Percentiles rank a stretch among this genome's conserved stretches.
These are phyloP conservation scores for Cetoscarus ocellatus DNA, from an alignment of 2,797 vertebrate species.

Conservation along the genomic window DNA sequence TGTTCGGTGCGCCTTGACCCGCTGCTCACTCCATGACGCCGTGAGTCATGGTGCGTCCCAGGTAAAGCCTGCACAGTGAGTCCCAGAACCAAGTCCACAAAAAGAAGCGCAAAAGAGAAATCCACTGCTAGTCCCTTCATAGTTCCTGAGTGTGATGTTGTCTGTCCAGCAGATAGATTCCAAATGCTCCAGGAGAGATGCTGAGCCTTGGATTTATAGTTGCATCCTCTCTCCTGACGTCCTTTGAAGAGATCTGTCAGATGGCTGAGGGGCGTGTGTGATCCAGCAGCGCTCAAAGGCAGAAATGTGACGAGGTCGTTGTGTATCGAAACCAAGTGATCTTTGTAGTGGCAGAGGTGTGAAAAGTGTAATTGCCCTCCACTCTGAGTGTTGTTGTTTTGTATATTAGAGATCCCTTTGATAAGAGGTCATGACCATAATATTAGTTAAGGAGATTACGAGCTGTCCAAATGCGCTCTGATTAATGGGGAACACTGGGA, in stretches of 20 bases:
- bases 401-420: constrained; percentile 69
- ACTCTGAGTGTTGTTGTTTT: constrained; percentile 47
- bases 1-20: constrained; percentile 31
- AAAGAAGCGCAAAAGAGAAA: constrained; percentile 43
- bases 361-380: constrained; percentile 47
- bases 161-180: constrained; percentile 20
- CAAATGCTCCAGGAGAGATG: constrained; percentile 41
- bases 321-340: constrained; percentile 76
- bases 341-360: constrained; percentile 76
- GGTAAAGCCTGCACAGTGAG: constrained; percentile 11
- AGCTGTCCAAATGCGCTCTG: constrained; percentile 58
- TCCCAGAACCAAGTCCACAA: constrained; percentile 48
- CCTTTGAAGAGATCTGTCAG: constrained; percentile 69
- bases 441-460: constrained; percentile 79
- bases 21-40: constrained; percentile 34
- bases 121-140: constrained; percentile 61
- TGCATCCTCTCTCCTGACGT: constrained; percentile 17
- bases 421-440: constrained; percentile 69
- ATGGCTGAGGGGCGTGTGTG: constrained; percentile 66
- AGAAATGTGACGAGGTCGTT: constrained; percentile 56
- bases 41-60: constrained; percentile 28
- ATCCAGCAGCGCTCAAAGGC: constrained; percentile 64
- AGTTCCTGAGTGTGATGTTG: constrained; percentile 20
- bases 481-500: constrained; percentile 75
- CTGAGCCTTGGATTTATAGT: constrained; percentile 28